Conservation (phyloP, 1,140 invertebrate genomes). For the Penaeus chinensis region DNA sequence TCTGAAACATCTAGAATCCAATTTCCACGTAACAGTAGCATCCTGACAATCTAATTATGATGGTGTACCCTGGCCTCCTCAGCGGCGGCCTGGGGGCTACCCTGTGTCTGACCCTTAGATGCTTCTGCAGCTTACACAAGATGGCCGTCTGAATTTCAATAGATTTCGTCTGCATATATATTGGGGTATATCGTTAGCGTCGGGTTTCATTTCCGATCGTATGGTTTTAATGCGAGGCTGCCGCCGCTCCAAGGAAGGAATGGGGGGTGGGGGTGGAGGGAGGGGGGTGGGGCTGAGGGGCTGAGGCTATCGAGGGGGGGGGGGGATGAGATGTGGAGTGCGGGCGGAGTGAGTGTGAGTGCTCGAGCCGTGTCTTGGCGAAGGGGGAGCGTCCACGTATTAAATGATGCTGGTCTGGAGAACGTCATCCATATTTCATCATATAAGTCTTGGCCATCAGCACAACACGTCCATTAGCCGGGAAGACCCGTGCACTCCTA, state of each 20-base stretch:
- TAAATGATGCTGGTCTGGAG: conserved; percentile 32
- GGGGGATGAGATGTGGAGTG: too few relatives aligned
- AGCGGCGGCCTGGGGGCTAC: conserved; percentile 11
- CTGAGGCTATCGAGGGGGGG: too few relatives aligned
- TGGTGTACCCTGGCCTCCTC: conserved; percentile 47
- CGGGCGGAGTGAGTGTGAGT: too few relatives aligned
- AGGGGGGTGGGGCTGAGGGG: neutral
- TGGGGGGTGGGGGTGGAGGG: neutral
- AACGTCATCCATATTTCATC: conserved; percentile 51
- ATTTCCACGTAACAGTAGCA: conserved; percentile 59
- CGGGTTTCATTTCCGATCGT: conserved; percentile 59
- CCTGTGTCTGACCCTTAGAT: conserved; percentile 53
- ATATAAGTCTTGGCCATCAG: conserved; percentile 57
- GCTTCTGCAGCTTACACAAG: conserved; percentile 56
- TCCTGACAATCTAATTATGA: conserved; percentile 62
- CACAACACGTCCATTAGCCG: conserved; percentile 55
- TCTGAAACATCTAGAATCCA: conserved; percentile 61
- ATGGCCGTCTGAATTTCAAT: conserved; percentile 60
- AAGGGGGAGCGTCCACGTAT: neutral
- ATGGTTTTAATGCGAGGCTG: conserved; percentile 46
- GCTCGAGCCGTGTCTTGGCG: neutral
- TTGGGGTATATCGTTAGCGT: conserved; percentile 59
- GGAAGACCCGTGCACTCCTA: conserved; percentile 41
- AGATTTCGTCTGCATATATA: conserved; percentile 59
- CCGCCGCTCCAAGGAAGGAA: neutral